phyloP scores from a whole-genome alignment of 2,797 vertebrate genomes.

The Crax fasciolata region DNA sequence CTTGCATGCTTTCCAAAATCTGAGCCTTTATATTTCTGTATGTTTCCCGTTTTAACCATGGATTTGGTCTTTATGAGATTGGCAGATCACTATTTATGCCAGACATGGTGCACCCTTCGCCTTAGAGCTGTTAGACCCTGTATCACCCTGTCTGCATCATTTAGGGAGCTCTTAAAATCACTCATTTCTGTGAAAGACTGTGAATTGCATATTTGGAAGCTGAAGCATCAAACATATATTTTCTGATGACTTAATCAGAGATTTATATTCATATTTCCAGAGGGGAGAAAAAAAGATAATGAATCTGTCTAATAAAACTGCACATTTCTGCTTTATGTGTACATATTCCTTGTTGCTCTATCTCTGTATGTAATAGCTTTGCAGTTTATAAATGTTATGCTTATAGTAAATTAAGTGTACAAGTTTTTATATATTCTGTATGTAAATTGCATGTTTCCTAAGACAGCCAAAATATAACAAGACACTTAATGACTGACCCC shows the following conservation, averaged over 20 bases:
- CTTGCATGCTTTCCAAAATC: neutral
- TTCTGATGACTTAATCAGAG: neutral
- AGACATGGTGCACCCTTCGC: neutral
- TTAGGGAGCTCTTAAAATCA: neutral
- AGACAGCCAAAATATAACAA: neutral
- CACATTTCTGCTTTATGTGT: neutral
- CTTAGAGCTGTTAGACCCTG: neutral
- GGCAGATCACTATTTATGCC: neutral
- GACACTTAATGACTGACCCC: neutral
- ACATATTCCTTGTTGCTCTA: neutral
- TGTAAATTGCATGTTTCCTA: neutral
- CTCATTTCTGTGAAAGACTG: neutral
- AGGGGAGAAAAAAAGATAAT: neutral
- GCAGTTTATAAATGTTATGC: neutral
- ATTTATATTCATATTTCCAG: slow-evolving; percentile 6
- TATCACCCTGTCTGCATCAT: neutral
- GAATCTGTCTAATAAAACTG: neutral
- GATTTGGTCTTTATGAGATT: neutral
- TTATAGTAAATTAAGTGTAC: neutral
- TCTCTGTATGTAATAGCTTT: neutral
- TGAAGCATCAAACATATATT: neutral
- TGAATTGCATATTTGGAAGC: neutral
- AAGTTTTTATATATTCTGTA: neutral
- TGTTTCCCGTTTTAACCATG: neutral
- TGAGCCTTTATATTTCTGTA: neutral